These are phyloP conservation scores for Spea hammondii DNA, from an alignment of 2,797 vertebrate species.

Conservation along the genomic window DNA sequence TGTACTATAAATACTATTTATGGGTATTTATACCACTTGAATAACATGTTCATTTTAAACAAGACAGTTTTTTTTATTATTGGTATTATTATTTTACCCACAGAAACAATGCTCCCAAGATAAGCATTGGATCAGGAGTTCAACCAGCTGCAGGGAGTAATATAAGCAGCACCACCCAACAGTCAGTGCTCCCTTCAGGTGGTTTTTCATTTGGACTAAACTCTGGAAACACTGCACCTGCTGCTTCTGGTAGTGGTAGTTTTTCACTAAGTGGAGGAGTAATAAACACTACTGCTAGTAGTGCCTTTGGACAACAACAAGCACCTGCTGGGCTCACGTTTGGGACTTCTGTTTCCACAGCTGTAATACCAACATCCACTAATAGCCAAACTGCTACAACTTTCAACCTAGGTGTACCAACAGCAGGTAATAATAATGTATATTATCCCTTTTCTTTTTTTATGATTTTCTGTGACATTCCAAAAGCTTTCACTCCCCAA, in stretches of 20 bases:
- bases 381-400: slow-evolving; percentile 56
- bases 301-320: not conserved
- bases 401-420: slow-evolving; percentile 65
- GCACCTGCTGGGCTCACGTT: not conserved
- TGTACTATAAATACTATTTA: too few species aligned
- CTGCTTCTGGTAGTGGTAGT: slow-evolving; percentile 26
- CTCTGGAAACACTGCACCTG: slow-evolving; percentile 22
- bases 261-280: slow-evolving; percentile 43
- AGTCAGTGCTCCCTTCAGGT: slow-evolving; percentile 57
- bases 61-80: too few species aligned
- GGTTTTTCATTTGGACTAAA: slow-evolving; percentile 64
- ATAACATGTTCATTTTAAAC: too few species aligned
- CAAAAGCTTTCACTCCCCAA: too few species aligned
- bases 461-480: too few species aligned
- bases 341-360: slow-evolving; percentile 22
- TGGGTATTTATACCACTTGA: too few species aligned
- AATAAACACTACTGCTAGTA: slow-evolving; percentile 44
- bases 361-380: slow-evolving; percentile 36
- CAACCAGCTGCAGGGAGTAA: not conserved
- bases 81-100: not conserved
- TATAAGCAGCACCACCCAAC: not conserved
- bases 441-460: too few species aligned
- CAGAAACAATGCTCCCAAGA: not conserved
- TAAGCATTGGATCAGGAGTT: not conserved
- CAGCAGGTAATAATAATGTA: slow-evolving; percentile 47